Evolutionary conservation across 1,140 invertebrate species (phyloP).

Genomic region (Paraescarpia echinospica): DNA sequence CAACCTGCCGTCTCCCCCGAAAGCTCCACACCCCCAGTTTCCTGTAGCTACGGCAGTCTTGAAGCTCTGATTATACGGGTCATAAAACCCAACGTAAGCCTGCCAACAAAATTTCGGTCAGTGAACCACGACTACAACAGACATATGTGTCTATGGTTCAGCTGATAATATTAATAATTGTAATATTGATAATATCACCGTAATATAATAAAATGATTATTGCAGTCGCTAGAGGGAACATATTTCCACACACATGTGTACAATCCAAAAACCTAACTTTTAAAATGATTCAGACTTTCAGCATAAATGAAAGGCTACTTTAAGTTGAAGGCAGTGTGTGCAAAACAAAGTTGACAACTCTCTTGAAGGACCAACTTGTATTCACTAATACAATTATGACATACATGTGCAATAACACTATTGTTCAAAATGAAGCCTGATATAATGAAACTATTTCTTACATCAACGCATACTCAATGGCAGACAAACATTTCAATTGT

Average conservation of each 20-base stretch:
- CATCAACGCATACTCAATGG: no score
- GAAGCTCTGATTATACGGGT: neutral
- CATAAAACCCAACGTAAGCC: neutral
- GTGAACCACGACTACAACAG: neutral
- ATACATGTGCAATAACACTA: no score
- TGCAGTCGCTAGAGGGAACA: neutral
- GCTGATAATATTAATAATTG: neutral
- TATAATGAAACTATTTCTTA: no score
- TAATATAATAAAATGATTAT: neutral
- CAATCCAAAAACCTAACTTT: no score
- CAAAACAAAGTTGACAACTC: no score
- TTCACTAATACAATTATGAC: no score
- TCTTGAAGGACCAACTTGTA: no score
- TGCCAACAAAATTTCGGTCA: neutral
- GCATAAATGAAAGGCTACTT: no score
- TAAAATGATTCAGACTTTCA: no score
- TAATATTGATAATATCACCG: neutral
- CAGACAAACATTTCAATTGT: no score
- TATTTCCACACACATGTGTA: neutral
- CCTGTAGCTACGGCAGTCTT: conserved; percentile 80
- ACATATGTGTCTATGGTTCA: neutral
- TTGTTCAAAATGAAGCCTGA: no score
- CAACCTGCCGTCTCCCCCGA: conserved; percentile 79
- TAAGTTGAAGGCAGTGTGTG: no score
- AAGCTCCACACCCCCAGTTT: conserved; percentile 98